A percentile compares a stretch with the other conserved stretches of the same genome.
These are phyloP conservation scores for Oxyruncus cristatus DNA, from an alignment of 2,113 vertebrate genomes.

Conservation along the genomic window DNA sequence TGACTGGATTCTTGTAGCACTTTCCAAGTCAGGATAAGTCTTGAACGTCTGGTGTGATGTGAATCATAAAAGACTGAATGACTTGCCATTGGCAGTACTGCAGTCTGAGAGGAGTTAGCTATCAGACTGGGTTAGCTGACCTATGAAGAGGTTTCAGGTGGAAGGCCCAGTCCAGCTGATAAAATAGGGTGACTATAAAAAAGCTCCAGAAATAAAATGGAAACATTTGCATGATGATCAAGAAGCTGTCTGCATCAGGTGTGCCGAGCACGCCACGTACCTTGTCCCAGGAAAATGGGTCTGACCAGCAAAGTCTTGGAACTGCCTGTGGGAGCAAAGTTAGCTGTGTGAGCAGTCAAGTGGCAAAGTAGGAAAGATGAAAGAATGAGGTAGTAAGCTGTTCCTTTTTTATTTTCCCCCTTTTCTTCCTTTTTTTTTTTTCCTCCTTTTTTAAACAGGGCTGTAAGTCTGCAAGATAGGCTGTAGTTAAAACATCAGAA, in stretches of 20 bases:
- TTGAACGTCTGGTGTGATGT: neutral
- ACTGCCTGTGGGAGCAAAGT: neutral
- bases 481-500: neutral
- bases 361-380: neutral
- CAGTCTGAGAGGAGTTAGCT: neutral
- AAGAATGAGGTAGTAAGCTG: neutral
- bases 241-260: neutral
- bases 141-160: neutral
- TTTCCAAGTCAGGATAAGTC: neutral
- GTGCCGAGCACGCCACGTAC: neutral
- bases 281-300: neutral
- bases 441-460: neutral
- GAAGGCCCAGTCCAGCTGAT: neutral
- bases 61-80: neutral
- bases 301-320: neutral
- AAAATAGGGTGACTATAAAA: neutral
- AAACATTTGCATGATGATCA: neutral
- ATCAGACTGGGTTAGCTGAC: neutral
- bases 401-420: neutral
- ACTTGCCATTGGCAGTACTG: neutral
- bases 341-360: neutral
- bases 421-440: fast-evolving
- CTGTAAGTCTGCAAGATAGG: neutral
- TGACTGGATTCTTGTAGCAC: neutral
- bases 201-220: neutral